These are phyloP conservation scores for Aricia artaxerxes DNA, from an alignment of 2,888 invertebrate species.

Conservation along the genomic window DNA sequence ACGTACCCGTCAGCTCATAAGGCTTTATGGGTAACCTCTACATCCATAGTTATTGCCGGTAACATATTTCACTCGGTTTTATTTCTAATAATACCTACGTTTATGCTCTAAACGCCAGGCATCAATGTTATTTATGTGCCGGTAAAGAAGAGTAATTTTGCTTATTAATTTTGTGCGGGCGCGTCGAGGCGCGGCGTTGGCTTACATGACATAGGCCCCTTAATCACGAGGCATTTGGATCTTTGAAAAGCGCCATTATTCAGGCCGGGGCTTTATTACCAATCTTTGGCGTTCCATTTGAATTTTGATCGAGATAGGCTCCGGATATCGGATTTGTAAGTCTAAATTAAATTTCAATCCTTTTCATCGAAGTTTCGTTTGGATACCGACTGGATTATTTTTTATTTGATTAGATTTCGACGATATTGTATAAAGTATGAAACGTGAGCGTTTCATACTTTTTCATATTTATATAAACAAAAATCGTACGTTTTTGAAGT, in stretches of 20 bases:
- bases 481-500: neutral
- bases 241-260: slow-evolving; percentile 51
- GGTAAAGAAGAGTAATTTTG: slow-evolving; percentile 71
- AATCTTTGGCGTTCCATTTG: slow-evolving; percentile 40
- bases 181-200: slow-evolving; percentile 62
- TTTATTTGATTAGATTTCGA: neutral
- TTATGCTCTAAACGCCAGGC: slow-evolving; percentile 67
- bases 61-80: slow-evolving; percentile 39
- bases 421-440: neutral
- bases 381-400: neutral
- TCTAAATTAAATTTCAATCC: slow-evolving; percentile 43
- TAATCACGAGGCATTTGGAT: slow-evolving; percentile 54
- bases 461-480: no score
- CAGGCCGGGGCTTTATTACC: slow-evolving; percentile 43
- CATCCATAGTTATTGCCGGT: slow-evolving; percentile 32
- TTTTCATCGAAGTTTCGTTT: slow-evolving; percentile 19
- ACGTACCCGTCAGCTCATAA: slow-evolving; percentile 18
- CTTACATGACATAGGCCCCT: slow-evolving; percentile 63
- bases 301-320: slow-evolving; percentile 46
- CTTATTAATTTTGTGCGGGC: slow-evolving; percentile 72
- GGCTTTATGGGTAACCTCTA: slow-evolving; percentile 24
- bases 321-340: slow-evolving; percentile 36
- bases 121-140: slow-evolving; percentile 73
- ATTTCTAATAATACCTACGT: slow-evolving; percentile 43
- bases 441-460: neutral